Conservation (phyloP, 2,113 vertebrate genomes). For the Oriolus oriolus region DNA sequence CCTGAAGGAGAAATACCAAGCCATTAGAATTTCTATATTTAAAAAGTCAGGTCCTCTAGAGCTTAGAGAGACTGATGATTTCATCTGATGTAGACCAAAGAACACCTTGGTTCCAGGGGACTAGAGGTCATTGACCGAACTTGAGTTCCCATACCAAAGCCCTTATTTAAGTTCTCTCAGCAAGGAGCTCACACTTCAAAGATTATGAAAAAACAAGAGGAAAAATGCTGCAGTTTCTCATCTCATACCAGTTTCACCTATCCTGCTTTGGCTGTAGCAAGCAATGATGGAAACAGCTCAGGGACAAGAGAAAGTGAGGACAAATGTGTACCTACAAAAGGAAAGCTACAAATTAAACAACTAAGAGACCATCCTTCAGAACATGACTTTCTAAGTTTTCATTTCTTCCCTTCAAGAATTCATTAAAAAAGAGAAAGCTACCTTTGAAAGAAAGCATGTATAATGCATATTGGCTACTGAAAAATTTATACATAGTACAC, state of each 20-base stretch:
- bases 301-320: not conserved
- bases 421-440: not conserved
- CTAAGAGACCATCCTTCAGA: not conserved
- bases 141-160: not conserved
- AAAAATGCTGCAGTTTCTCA: not conserved
- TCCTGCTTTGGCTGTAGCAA: not conserved
- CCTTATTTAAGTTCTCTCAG: not conserved
- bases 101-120: not conserved
- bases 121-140: not conserved
- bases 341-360: not conserved
- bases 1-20: constrained; percentile 63
- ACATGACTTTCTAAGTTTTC: not conserved
- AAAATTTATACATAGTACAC: not conserved
- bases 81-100: not conserved
- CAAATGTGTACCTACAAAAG: not conserved
- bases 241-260: not conserved
- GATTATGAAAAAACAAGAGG: not conserved
- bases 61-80: not conserved
- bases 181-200: not conserved
- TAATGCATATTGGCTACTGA: not conserved
- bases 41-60: not conserved
- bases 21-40: not conserved
- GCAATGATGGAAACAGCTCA: not conserved
- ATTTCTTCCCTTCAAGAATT: not conserved
- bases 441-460: not conserved